Evolutionary conservation across 1,140 invertebrate genomes (phyloP).

Genomic region (Physella acuta): DNA sequence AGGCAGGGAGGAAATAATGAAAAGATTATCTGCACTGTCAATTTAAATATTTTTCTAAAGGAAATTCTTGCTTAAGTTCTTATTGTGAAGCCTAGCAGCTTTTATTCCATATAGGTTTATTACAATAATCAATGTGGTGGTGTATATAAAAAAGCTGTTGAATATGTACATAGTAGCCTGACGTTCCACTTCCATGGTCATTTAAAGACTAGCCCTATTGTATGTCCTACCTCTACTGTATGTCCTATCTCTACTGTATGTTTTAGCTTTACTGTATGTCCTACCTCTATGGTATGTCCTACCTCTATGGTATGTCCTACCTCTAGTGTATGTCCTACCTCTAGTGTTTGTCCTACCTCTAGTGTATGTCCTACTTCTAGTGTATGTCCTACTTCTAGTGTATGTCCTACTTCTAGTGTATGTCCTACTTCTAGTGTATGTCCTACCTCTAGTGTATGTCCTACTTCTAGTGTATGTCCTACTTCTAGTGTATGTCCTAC

Average conservation of each 20-base stretch:
- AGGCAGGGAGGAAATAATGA: neutral
- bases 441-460: neutral
- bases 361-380: neutral
- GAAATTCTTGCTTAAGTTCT: neutral
- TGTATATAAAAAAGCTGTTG: too few species aligned
- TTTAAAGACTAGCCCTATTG: too few species aligned
- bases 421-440: neutral
- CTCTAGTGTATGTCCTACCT: neutral
- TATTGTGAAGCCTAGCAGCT: neutral
- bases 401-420: neutral
- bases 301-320: neutral
- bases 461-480: neutral
- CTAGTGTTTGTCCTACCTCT: neutral
- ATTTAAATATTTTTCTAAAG: neutral
- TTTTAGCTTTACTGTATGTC: neutral
- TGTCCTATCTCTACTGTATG: neutral
- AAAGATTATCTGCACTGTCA: neutral
- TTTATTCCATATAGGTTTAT: too few species aligned
- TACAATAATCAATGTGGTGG: too few species aligned
- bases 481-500: neutral
- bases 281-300: neutral
- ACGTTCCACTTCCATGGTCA: too few species aligned
- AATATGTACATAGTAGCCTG: too few species aligned
- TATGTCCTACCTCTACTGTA: too few species aligned
- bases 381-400: neutral